These are phyloP conservation scores for Condylura cristata DNA, from an alignment of 2,113 vertebrate genomes.

Conservation along the genomic window DNA sequence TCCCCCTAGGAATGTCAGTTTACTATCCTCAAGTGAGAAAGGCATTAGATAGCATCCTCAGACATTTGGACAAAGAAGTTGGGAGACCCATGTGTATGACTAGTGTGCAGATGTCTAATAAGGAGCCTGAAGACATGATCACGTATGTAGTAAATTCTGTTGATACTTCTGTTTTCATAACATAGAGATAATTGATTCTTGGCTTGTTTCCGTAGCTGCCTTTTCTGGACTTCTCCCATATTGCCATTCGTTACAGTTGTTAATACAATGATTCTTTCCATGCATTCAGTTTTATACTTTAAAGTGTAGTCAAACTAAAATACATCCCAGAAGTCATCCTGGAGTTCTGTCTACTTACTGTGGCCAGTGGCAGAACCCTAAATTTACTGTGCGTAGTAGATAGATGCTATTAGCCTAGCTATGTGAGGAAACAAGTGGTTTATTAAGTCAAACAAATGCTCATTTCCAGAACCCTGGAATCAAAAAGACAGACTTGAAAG, in stretches of 20 bases:
- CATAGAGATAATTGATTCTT: not conserved
- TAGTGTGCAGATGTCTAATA: constrained; percentile 98
- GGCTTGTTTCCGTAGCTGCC: not conserved
- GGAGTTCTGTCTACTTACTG: not conserved
- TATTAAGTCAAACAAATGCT: not conserved
- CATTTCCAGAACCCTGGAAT: not conserved
- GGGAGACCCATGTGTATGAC: constrained; percentile 99
- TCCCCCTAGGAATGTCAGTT: constrained; percentile 94
- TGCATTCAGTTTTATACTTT: not conserved
- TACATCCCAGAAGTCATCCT: not conserved
- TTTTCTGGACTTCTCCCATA: not conserved
- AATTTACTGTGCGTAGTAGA: not conserved
- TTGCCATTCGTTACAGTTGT: not conserved
- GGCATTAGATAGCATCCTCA: constrained; percentile 96
- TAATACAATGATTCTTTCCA: not conserved
- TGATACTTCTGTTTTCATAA: not conserved
- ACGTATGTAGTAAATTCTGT: constrained; percentile 88
- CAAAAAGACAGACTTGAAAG: not conserved
- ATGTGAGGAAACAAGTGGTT: not conserved
- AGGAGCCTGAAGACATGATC: constrained; percentile 99
- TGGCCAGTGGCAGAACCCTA: not conserved
- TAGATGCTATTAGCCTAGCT: not conserved
- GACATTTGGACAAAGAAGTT: constrained; percentile 99
- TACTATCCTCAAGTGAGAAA: constrained; percentile 99
- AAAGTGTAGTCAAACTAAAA: not conserved